Conservation (phyloP, 2,888 invertebrate species). For the Drosophila kanekoi region DNA sequence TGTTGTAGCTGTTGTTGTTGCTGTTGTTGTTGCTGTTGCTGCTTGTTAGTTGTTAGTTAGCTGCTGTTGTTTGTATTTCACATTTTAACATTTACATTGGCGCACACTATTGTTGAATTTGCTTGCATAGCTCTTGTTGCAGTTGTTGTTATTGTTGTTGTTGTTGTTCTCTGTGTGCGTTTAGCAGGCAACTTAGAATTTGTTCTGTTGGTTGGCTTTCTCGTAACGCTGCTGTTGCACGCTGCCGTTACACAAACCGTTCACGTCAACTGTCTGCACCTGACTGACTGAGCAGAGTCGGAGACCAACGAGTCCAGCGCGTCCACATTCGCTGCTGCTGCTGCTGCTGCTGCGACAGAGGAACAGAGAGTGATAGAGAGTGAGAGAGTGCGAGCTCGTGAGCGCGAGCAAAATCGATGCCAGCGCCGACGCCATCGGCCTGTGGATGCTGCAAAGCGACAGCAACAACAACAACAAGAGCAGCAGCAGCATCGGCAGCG, state of each 20-base stretch:
- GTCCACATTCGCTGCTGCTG: conserved; percentile 8
- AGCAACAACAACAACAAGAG: conserved; percentile 19
- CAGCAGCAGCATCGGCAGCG: conserved; percentile 4
- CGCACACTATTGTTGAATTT: conserved; percentile 31
- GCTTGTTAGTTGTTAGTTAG: conserved; percentile 27
- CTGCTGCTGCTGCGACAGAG: background rate
- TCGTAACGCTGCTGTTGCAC: conserved; percentile 48
- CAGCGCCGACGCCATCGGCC: conserved; percentile 45
- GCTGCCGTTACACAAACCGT: conserved; percentile 80
- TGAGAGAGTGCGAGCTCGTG: conserved; percentile 15
- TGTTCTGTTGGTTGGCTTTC: conserved; percentile 24
- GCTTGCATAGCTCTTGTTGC: conserved; percentile 25
- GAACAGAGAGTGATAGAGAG: conserved; percentile 8
- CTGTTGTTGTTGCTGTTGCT: conserved; percentile 32
- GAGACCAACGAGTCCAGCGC: conserved; percentile 30
- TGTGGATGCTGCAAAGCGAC: conserved; percentile 58
- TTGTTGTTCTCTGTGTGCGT: conserved; percentile 28
- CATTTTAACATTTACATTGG: conserved; percentile 48
- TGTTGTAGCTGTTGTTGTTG: conserved; percentile 20
- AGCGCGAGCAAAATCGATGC: conserved; percentile 56
- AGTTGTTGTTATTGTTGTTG: conserved; percentile 16
- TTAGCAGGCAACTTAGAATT: conserved; percentile 51
- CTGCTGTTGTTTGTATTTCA: conserved; percentile 43
- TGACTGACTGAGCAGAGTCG: conserved; percentile 75
- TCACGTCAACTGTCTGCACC: conserved; percentile 85